A percentile compares a stretch with the other conserved stretches of the same genome.
Evolutionary conservation across 2,113 vertebrate genomes (phyloP).

Genomic region (Calyptomena viridis): DNA sequence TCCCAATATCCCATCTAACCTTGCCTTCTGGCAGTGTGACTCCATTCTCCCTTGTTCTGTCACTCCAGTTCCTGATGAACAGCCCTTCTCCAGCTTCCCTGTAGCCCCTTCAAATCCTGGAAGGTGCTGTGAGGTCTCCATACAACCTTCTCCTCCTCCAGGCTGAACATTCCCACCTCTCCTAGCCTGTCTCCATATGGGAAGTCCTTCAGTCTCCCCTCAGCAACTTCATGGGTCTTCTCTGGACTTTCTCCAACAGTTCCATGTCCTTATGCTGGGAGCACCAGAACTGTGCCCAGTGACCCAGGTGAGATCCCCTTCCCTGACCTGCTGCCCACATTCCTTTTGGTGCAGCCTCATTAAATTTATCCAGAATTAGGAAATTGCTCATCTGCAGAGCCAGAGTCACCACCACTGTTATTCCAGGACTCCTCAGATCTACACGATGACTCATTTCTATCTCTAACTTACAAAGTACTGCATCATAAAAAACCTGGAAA

Average conservation of each 20-base stretch:
- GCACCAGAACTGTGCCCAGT: background rate
- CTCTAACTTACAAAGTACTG: background rate
- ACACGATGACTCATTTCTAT: background rate
- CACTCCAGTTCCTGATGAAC: background rate
- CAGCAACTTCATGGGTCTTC: rapidly evolving
- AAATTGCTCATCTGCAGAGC: background rate
- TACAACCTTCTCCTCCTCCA: background rate
- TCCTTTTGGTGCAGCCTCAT: background rate
- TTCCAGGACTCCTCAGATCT: background rate
- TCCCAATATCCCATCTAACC: rapidly evolving
- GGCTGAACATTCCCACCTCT: background rate
- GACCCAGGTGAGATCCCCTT: background rate
- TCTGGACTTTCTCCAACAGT: background rate
- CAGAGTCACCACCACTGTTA: background rate
- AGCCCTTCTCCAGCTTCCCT: background rate
- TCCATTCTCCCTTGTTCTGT: rapidly evolving
- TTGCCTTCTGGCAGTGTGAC: rapidly evolving
- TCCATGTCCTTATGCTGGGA: background rate
- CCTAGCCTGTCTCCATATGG: background rate
- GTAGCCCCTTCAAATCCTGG: background rate
- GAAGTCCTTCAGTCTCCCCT: rapidly evolving
- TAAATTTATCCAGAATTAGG: background rate
- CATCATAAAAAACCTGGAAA: background rate
- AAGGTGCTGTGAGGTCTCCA: background rate
- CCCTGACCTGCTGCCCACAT: background rate